Conservation (phyloP, 2,797 vertebrate genomes). For the Hemitrygon akajei region DNA sequence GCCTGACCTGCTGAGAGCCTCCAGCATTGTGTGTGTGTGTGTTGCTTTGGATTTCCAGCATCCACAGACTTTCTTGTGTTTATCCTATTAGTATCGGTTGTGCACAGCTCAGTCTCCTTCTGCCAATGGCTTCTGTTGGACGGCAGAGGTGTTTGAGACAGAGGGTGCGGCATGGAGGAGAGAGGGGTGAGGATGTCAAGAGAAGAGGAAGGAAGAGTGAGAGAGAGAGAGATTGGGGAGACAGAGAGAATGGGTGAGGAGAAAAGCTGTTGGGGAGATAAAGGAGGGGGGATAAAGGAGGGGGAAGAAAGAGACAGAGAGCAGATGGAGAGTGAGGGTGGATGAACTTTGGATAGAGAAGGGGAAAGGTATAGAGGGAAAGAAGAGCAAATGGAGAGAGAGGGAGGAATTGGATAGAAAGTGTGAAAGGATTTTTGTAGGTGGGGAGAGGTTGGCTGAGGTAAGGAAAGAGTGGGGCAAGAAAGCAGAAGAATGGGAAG, state of each 20-base stretch:
- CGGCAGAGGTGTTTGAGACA: too few relatives aligned
- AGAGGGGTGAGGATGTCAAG: conserved; percentile 45
- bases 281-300: not conserved
- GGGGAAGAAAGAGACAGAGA: not conserved
- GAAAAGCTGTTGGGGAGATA: not conserved
- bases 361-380: conserved; percentile 43
- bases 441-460: not conserved
- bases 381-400: conserved; percentile 10
- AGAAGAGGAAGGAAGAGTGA: conserved; percentile 36
- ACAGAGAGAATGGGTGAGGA: conserved; percentile 20
- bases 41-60: too few relatives aligned
- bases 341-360: not conserved
- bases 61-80: too few relatives aligned
- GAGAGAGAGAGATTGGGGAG: conserved; percentile 40
- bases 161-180: too few relatives aligned
- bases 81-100: too few relatives aligned
- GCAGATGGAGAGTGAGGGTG: not conserved
- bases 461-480: not conserved
- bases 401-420: too few relatives aligned
- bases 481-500: too few relatives aligned
- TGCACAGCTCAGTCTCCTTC: too few relatives aligned
- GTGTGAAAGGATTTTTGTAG: not conserved
- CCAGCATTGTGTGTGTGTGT: too few relatives aligned
- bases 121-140: too few relatives aligned
- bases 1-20: too few relatives aligned